A percentile compares a stretch with the other conserved stretches of the same genome.
These are phyloP conservation scores for Epinephelus malabaricus DNA, from an alignment of 2,797 vertebrate genomes.

Conservation along the genomic window DNA sequence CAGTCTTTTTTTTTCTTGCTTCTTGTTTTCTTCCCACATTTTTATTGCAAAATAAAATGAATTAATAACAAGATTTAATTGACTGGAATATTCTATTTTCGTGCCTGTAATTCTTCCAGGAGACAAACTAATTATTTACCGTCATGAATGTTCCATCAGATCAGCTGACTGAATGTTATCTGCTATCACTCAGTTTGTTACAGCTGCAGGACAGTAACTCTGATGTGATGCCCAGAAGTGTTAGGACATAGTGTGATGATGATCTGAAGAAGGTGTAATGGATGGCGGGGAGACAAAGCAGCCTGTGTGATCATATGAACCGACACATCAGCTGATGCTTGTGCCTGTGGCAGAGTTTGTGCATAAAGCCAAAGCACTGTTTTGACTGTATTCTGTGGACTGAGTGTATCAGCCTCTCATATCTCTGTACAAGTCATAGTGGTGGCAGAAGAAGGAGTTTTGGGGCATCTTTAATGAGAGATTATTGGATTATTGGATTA, in stretches of 20 bases:
- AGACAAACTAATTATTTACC: not conserved
- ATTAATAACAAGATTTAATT: constrained; percentile 7
- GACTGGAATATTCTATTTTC: constrained; percentile 13
- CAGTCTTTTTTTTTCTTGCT: not conserved
- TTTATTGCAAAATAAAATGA: constrained; percentile 7
- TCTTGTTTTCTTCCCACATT: constrained; percentile 5
- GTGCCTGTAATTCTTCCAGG: not conserved
- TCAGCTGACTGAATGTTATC: constrained; percentile 24
- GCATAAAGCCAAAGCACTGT: not conserved
- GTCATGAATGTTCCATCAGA: not conserved
- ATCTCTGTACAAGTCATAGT: not conserved
- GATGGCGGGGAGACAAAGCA: constrained; percentile 13
- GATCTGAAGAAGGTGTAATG: constrained; percentile 3
- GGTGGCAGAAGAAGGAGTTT: not conserved
- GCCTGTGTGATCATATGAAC: constrained; percentile 33
- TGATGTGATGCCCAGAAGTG: not conserved
- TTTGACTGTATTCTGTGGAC: not conserved
- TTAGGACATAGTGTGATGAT: constrained; percentile 9
- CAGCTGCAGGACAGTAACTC: constrained; percentile 7
- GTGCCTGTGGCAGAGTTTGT: constrained; percentile 2
- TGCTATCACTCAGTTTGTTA: not conserved
- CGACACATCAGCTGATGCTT: constrained; percentile 16
- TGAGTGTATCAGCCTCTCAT: not conserved
- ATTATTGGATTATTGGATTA: not conserved
- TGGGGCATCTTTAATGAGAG: not conserved